phyloP scores from a whole-genome alignment of 2,113 vertebrate genomes.

The Mustelus asterias region DNA sequence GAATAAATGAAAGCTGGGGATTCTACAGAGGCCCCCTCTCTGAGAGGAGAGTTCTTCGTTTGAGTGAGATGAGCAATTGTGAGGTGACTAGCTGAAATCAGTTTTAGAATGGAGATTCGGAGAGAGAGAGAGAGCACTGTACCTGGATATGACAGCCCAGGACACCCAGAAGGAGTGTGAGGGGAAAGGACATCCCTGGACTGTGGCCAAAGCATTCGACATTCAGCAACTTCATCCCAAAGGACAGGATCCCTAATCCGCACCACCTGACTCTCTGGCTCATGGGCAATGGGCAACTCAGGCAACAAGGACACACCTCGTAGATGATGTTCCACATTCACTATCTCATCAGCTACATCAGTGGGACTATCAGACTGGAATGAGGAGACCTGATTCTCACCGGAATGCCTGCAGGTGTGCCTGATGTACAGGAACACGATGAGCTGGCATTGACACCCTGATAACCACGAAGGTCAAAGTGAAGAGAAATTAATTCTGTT shows the following conservation, averaged over 20 bases:
- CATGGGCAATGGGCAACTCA: constrained; percentile 75
- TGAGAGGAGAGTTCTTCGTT: no score
- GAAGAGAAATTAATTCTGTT: constrained; percentile 43
- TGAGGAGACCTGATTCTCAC: constrained; percentile 89
- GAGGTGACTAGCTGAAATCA: no score
- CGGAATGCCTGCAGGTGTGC: constrained; percentile 78
- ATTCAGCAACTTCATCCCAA: constrained; percentile 85
- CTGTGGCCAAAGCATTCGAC: constrained; percentile 85
- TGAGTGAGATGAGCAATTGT: no score
- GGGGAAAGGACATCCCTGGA: constrained; percentile 89
- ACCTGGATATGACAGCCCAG: constrained; percentile 91
- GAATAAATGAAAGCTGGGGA: no score
- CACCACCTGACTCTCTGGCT: constrained; percentile 79
- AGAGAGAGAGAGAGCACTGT: constrained; percentile 56
- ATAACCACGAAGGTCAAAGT: constrained; percentile 77
- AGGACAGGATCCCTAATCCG: constrained; percentile 75
- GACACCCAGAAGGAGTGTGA: constrained; percentile 84
- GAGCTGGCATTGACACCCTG: constrained; percentile 74
- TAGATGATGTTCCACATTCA: constrained; percentile 90
- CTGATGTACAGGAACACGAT: constrained; percentile 70
- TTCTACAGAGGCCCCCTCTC: no score
- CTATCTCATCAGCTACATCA: constrained; percentile 87
- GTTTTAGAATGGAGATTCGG: no score
- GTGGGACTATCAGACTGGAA: constrained; percentile 74
- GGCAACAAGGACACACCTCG: constrained; percentile 76